Base-by-base conservation (phyloP, 2,113 vertebrate species). In the Ceuthmochares aereus region DNA sequence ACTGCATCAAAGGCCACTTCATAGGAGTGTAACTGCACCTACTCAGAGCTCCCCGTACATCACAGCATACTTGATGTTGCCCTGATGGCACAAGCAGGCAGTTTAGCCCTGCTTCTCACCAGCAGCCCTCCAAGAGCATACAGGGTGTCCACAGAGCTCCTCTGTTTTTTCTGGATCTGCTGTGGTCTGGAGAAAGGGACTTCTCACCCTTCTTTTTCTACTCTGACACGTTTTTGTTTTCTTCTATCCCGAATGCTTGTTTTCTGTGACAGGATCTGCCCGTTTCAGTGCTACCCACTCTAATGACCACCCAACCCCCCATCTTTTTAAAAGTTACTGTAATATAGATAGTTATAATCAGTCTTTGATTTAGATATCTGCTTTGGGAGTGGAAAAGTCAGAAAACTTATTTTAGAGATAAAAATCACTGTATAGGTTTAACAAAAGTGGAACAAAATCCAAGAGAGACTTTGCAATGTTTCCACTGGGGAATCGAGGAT, bases 401-500 rank as follows among this genome's bases (percentile, higher is more conserved):
- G 27, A 36, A 72, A 93, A 78, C 36, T 90, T 62, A 64, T 20
- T 89, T 83, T 56, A 45, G 45, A 77, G 18, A n/a, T 87, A n/a
- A 63, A 80, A 84, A 40, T 70, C 68, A 34, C 52, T 43, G 36
- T 3, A 21, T 37, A 52, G 27, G 36, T 84, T 94, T 96, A 81
- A 84, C 1, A 5, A 70, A 97, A 97, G 52, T 90, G 84, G 92
- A 96, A 52, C 90, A 88, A 88, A 87, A 87, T 78, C 49, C 22
- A 82, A 36, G 58, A 69, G 81, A 87, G 95, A 83, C 47, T 96
- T 21, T 56, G 52, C 1, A 1, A 32, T 9, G 25, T 83, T 93
- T 83, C 81, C 93, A 69, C 94, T 49, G 68, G 95, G 95, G 94
- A 94, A 84, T 68, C 2, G 2, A 84, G 43, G 82, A 26, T 52